Evolutionary conservation across 1,140 invertebrate genomes (phyloP), one percentile per base, ranked within the genome.

Genomic region (Caenorhabditis tropicalis): DNA sequence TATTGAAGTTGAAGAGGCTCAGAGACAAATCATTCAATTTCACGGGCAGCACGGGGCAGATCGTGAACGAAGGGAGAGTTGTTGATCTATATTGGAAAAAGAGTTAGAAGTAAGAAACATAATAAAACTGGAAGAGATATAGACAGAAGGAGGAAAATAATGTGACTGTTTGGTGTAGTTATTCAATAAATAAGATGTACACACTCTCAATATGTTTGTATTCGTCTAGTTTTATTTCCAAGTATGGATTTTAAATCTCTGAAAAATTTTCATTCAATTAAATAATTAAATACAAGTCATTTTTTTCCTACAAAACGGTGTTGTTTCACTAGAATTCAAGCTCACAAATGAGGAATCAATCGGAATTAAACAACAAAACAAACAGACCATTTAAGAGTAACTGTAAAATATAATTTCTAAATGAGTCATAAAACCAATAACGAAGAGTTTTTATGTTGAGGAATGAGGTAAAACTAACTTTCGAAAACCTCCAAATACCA

Each of bases 61-160:
- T 74, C 65, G 65, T 74, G 65, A 74, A 74, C 65, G 43, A 74
- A 19, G 19, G 58, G 29, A 74, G 65, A 74, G 65, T 74, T 33
- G 27, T 74, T 43, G 65, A 46, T 43, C n/a, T 43, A 46, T 43
- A 31, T 74, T 74, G 65, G 36, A 46, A 74, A n/a, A 24, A 46
- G 31, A 19, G 36, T 39, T 43, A 46, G 29, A 43, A 43, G 53
- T 56, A 6, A 43, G 29, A 74, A 74, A 74, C 43, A 74, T 6
- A 74, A 74, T 27, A n/a, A 15, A 43, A 74, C 6, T 19, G 4
- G n/a, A 24, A 39, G 65, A 43, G 65, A 46, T 21, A 43, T 31
- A 74, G 65, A 46, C 10, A 74, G 29, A 1, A 24, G 43, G 4
- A 43, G n/a, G 9, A n/a, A n/a, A n/a, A n/a, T 12, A 74, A 43